Evolutionary conservation across 2,113 vertebrate genomes (phyloP).

Genomic region (Hippopotamus amphibius): DNA sequence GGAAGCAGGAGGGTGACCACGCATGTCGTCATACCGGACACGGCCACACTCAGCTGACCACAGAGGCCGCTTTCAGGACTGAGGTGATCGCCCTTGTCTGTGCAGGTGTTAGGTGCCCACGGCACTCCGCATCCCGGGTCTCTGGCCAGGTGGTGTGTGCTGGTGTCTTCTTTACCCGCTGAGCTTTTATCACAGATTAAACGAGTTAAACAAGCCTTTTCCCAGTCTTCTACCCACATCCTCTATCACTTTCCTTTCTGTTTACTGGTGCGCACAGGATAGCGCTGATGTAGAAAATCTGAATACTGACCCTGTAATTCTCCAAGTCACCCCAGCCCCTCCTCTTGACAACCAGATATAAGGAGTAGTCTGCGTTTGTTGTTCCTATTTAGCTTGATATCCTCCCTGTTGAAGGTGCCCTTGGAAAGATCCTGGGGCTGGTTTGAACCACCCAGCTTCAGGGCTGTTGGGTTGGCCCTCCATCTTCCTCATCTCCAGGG

Average conservation of each 20-base stretch:
- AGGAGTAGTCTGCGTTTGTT: background rate
- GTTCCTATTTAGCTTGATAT: background rate
- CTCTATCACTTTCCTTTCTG: background rate
- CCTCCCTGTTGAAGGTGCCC: background rate
- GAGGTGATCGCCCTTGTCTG: background rate
- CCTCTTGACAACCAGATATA: background rate
- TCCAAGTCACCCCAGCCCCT: background rate
- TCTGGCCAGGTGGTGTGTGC: background rate
- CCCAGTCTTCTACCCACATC: background rate
- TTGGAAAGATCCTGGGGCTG: background rate
- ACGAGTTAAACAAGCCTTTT: background rate
- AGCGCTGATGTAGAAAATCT: background rate
- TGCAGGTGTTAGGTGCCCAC: background rate
- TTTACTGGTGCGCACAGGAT: background rate
- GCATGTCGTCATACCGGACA: background rate
- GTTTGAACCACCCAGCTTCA: background rate
- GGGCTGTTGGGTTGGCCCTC: background rate
- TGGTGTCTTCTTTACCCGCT: background rate
- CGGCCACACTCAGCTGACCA: background rate
- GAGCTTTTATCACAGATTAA: background rate
- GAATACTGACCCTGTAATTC: background rate
- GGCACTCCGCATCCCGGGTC: fast-evolving
- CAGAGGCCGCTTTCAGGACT: background rate
- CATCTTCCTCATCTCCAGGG: background rate
- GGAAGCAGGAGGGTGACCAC: background rate